phyloP scores from a whole-genome alignment of 1,140 invertebrate species.

The Drosophila subobscura region DNA sequence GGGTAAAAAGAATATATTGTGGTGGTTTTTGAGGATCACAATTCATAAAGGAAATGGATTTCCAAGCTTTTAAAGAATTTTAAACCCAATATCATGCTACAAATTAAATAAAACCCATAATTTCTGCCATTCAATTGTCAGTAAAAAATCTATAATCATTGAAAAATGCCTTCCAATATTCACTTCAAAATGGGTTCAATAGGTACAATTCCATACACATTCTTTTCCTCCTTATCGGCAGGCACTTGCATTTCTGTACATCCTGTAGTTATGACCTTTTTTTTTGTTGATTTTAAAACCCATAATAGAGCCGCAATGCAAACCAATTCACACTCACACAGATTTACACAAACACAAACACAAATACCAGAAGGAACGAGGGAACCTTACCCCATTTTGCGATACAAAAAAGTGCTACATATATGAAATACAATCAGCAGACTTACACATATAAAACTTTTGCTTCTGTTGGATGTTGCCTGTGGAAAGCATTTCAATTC shows the following conservation, averaged over 20 bases:
- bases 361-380: background rate
- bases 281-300: slow-evolving; percentile 29
- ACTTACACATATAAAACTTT: slow-evolving; percentile 20
- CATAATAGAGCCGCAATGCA: slow-evolving; percentile 44
- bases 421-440: slow-evolving; percentile 51
- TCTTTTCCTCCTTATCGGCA: slow-evolving; percentile 24
- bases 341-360: slow-evolving; percentile 30
- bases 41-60: too few relatives aligned
- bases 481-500: slow-evolving; percentile 45
- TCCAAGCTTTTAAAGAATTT: too few relatives aligned
- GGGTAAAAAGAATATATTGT: too few relatives aligned
- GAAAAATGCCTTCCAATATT: background rate
- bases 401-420: slow-evolving; percentile 37
- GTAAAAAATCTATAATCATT: too few relatives aligned
- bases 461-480: slow-evolving; percentile 29
- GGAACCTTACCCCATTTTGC: slow-evolving; percentile 4
- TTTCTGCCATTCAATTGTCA: too few relatives aligned
- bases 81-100: too few relatives aligned
- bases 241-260: slow-evolving; percentile 1
- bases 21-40: too few relatives aligned
- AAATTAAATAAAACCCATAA: too few relatives aligned
- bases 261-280: slow-evolving; percentile 37
- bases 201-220: slow-evolving; percentile 32
- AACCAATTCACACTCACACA: slow-evolving; percentile 34
- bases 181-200: background rate